Evolutionary conservation across 2,113 vertebrate genomes (phyloP).

Genomic region (Halichoeres trimaculatus): DNA sequence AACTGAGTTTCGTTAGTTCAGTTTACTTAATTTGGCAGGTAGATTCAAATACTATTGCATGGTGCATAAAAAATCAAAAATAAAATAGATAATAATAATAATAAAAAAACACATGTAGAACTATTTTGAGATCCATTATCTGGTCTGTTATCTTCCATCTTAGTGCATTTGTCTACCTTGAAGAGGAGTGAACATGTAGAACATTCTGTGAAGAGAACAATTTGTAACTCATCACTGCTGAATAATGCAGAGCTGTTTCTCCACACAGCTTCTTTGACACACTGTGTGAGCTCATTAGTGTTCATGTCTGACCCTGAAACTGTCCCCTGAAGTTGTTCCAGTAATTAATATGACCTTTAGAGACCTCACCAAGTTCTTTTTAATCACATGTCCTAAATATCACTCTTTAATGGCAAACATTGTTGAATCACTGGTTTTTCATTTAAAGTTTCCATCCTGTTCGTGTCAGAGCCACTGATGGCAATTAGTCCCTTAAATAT

Average conservation of each 20-base stretch:
- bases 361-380: constrained; percentile 13
- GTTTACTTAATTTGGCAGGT: too few relatives aligned
- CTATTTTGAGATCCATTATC: not conserved
- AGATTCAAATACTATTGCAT: too few relatives aligned
- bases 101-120: too few relatives aligned
- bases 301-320: constrained; percentile 2
- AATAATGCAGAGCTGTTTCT: constrained; percentile 3
- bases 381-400: not conserved
- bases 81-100: too few relatives aligned
- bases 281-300: not conserved
- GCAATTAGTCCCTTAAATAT: not conserved
- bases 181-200: not conserved
- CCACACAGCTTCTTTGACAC: constrained; percentile 2
- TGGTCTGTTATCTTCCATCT: not conserved
- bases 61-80: too few relatives aligned
- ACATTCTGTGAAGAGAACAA: not conserved
- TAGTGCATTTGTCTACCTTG: not conserved
- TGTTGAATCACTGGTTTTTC: not conserved
- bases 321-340: constrained; percentile 7
- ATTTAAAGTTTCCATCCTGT: not conserved
- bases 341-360: constrained; percentile 35
- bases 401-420: not conserved
- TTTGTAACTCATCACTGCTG: too few relatives aligned
- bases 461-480: not conserved
- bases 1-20: too few relatives aligned